phyloP scores from a whole-genome alignment of 2,797 vertebrate species.

The Knipowitschia caucasica region DNA sequence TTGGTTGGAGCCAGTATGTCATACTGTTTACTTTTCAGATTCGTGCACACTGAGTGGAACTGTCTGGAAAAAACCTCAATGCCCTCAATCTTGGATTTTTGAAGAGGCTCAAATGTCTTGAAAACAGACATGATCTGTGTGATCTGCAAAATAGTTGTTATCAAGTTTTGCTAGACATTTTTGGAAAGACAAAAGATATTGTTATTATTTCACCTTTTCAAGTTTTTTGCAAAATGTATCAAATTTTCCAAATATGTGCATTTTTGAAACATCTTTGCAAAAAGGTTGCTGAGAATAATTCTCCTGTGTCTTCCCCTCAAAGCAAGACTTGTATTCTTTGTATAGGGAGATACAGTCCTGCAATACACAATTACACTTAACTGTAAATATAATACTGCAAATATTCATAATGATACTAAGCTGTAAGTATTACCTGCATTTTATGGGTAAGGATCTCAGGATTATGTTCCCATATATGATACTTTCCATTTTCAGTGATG shows the following conservation, averaged over 20 bases:
- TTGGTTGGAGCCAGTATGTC: constrained; percentile 76
- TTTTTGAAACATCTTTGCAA: constrained; percentile 75
- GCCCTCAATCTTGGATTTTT: constrained; percentile 78
- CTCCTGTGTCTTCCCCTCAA: constrained; percentile 67
- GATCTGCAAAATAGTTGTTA: constrained; percentile 72
- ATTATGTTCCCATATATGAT: constrained; percentile 81
- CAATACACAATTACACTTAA: constrained; percentile 4
- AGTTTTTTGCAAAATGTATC: constrained; percentile 81
- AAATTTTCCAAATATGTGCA: constrained; percentile 81
- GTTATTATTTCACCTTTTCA: constrained; percentile 70
- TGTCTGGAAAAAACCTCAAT: constrained; percentile 75
- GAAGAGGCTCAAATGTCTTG: constrained; percentile 72
- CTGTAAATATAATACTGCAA: background rate
- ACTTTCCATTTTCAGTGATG: constrained; percentile 75
- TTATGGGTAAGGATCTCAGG: constrained; percentile 69
- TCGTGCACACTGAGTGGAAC: constrained; percentile 74
- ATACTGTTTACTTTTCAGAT: constrained; percentile 75
- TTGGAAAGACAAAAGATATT: background rate
- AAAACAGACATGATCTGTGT: constrained; percentile 75
- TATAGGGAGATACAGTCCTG: constrained; percentile 78
- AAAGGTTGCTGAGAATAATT: constrained; percentile 66
- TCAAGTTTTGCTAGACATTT: background rate
- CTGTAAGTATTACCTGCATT: constrained; percentile 69
- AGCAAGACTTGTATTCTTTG: constrained; percentile 79
- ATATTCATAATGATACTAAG: no score